Percentiles rank a stretch among this genome's conserved stretches.
These are phyloP conservation scores for Drosophila carrolli DNA, from an alignment of 1,140 invertebrate species.

Conservation along the genomic window DNA sequence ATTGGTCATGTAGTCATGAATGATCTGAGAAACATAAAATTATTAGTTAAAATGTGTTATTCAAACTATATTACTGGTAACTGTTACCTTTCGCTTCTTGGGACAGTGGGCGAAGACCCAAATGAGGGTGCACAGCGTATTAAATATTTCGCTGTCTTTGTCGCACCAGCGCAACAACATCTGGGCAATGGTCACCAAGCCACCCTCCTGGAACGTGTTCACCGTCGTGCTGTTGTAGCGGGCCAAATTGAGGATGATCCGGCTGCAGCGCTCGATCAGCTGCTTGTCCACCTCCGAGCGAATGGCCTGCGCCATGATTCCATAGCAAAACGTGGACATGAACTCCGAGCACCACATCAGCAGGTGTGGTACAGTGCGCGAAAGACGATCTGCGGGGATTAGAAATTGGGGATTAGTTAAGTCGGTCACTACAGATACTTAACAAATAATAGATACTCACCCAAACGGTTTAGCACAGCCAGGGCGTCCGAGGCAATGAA, in stretches of 20 bases:
- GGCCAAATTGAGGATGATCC: conserved; percentile 82
- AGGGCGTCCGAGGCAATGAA: conserved; percentile 71
- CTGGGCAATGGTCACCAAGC: conserved; percentile 80
- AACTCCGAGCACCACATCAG: conserved; percentile 79
- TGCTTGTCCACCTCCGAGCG: conserved; percentile 84
- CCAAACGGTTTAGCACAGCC: conserved; percentile 65
- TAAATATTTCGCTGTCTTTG: conserved; percentile 87
- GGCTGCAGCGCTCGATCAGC: conserved; percentile 80
- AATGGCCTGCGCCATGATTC: conserved; percentile 84
- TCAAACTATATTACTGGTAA: too few species aligned
- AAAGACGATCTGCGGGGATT: conserved; percentile 67
- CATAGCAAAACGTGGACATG: conserved; percentile 81
- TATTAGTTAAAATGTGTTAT: neutral
- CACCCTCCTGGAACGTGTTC: conserved; percentile 76
- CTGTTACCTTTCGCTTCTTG: conserved; percentile 85
- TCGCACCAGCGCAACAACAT: conserved; percentile 88
- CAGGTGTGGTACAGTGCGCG: conserved; percentile 79
- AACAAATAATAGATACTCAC: conserved; percentile 38
- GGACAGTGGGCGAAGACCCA: conserved; percentile 88
- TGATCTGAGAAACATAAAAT: conserved; percentile 49
- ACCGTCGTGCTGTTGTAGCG: conserved; percentile 76
- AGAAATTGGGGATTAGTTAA: conserved; percentile 11
- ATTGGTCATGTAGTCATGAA: conserved; percentile 78
- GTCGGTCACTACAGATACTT: neutral
- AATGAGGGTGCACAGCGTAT: conserved; percentile 87